Base-by-base conservation (phyloP, 2,888 invertebrate genomes). In the Lordiphosa fenestrarum region DNA sequence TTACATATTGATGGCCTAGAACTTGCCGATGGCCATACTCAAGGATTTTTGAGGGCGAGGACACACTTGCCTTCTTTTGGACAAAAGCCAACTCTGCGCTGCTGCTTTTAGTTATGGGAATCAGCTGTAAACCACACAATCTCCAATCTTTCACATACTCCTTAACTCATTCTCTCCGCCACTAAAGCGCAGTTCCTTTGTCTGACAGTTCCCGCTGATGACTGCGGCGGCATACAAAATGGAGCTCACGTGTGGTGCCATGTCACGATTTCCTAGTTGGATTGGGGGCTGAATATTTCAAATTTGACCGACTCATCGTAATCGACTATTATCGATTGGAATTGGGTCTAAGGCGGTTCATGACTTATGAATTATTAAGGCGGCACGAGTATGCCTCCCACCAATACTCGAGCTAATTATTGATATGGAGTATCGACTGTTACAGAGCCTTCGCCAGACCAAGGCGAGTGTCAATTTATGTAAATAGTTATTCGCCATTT, bases 241-340 rank as follows among this genome's bases (percentile, higher is more conserved):
- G 48, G 47, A 46, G 56, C 62, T 67, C 70, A 80, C 73, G 76
- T 83, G 83, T 49, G 30, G 10, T 37, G 46, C 38, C 48, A 53
- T 65, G 64, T 66, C 64, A 65, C 64, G 64, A 66, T 65, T 66
- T 53, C 58, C 57, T 25, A 44, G 49, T 36, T 15, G 35, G 33
- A 10, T 2, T 7, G 30, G 40, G 50, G 30, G 30, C 51, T 55
- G 69, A 70, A 74, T 74, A 83, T 73, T 81, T 78, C 69, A 84
- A 76, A 73, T 73, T 74, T 76, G 86, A 74, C 66, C 72, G 69
- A 66, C 50, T 66, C 61, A 38, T 53, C 53, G 71, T 77, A 73
- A 70, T 81, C 78, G 83, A 64, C 83, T 67, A 48, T 40, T 71
- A 74, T 84, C 84, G 78, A 82, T 77, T 80, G 69, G 62, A 60